phyloP scores from a whole-genome alignment of 2,113 vertebrate genomes.

The Scatophagus argus region DNA sequence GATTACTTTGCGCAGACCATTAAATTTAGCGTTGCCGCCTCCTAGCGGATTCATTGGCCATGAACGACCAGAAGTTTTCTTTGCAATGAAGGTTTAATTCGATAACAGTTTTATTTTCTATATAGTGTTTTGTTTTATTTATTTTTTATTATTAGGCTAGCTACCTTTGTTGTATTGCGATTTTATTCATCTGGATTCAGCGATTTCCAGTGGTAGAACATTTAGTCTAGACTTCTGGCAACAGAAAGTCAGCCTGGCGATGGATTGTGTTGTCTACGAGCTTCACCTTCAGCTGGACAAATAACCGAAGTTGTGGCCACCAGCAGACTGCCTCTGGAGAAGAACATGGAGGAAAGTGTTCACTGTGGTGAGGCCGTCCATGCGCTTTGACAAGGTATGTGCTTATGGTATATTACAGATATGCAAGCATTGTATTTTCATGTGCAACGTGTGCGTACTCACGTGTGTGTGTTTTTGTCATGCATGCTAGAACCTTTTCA shows the following conservation, averaged over 20 bases:
- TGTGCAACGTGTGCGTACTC: not conserved
- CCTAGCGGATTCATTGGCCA: slow-evolving; percentile 48
- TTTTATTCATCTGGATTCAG: slow-evolving; percentile 14
- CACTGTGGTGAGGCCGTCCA: not conserved
- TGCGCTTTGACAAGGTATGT: not conserved
- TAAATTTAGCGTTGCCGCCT: slow-evolving; percentile 54
- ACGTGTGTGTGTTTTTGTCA: not conserved
- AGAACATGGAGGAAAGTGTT: slow-evolving; percentile 5
- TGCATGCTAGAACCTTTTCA: not conserved
- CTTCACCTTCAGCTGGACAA: slow-evolving; percentile 19
- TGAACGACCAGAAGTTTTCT: not conserved
- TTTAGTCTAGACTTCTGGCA: not conserved
- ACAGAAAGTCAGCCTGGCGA: slow-evolving; percentile 17
- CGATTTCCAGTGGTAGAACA: not conserved
- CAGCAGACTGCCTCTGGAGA: slow-evolving; percentile 5
- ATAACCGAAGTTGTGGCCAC: slow-evolving; percentile 7
- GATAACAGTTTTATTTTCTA: slow-evolving; percentile 13
- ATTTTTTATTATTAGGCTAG: too few relatives aligned
- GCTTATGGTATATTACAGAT: not conserved
- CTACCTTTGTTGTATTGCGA: not conserved
- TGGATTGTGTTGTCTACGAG: slow-evolving; percentile 13
- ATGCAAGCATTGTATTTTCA: not conserved
- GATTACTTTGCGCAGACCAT: slow-evolving; percentile 44
- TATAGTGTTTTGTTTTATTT: too few relatives aligned
- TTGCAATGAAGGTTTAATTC: slow-evolving; percentile 7